Base-by-base conservation (phyloP, 2,797 vertebrate genomes). In the Florisuga fusca region DNA sequence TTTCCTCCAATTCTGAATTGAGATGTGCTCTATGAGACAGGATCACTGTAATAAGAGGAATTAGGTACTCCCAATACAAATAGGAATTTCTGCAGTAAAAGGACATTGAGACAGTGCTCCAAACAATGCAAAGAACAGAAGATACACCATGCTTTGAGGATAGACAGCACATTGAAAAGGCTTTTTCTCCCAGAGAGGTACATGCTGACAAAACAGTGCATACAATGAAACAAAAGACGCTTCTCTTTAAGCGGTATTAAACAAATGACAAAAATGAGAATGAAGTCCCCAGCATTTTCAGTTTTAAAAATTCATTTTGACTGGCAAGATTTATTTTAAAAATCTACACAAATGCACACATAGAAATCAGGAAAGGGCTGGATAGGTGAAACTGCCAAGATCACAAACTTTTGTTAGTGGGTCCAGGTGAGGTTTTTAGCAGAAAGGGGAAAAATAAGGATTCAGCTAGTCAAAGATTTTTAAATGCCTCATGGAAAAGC, bases 231-330 rank as follows among this genome's bases (percentile, higher is more conserved):
- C 92, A 97, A 97, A 97, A 97, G 97, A 97, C 84, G 97, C 85
- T 88, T 94, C 89, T 96, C 92, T 96, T 93, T 93, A 29, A 83
- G 96, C 89, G 81, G 95, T 96, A 95, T 97, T 97, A 96, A 98
- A 98, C 98, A 99, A 98, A 98, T 98, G 98, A 98, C 98, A 98
- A 98, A 97, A 98, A 98, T 98, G 98, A 98, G 98, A 97, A 98
- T 98, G 98, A 97, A 98, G 92, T 97, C 94, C 96, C 97, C 97
- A 98, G 97, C 83, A 97, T 64, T 96, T 97, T 96, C 93, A 71
- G 66, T 96, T 95, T 85, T 87, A 92, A 96, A 97, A 84, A 97
- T 58, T 93, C 90, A 92, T 96, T 96, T 88, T 74, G 79, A 34
- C 19, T 64, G 59, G 45, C 34, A 82, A 93, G 78, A 88, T 62